phyloP scores from a whole-genome alignment of 2,113 vertebrate species.

The Heterocephalus glaber region DNA sequence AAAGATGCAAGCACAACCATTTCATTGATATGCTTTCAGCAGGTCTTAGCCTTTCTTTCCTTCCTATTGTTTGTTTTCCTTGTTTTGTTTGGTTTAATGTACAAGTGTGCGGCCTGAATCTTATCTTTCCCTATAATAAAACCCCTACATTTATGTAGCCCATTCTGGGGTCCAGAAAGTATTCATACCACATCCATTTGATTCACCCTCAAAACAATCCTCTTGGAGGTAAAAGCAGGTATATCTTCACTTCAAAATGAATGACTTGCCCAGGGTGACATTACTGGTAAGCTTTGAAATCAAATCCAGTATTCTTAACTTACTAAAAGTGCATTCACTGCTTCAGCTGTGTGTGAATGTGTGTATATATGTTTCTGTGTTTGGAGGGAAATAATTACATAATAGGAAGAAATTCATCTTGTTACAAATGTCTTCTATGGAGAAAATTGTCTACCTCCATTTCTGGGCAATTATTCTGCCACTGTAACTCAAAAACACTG shows the following conservation, averaged over 20 bases:
- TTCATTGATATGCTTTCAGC: not conserved
- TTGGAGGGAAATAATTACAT: not conserved
- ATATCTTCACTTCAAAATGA: not conserved
- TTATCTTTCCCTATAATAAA: not conserved
- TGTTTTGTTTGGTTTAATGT: not conserved
- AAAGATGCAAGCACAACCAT: not conserved
- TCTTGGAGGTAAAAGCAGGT: not conserved
- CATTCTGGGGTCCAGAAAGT: not conserved
- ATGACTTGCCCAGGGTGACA: not conserved
- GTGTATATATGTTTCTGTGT: not conserved
- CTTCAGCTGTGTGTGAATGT: not conserved
- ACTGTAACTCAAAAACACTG: not conserved
- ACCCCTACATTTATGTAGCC: not conserved
- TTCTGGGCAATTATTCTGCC: not conserved
- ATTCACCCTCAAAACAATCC: not conserved
- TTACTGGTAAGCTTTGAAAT: not conserved
- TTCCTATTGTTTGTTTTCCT: not conserved
- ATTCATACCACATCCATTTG: not conserved
- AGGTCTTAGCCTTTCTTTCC: not conserved
- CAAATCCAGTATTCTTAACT: not conserved
- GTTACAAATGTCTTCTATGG: constrained; percentile 13
- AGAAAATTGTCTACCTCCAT: not conserved
- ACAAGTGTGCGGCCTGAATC: not conserved
- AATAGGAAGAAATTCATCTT: not conserved
- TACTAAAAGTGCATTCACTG: not conserved